Base-by-base conservation (phyloP, 2,113 vertebrate species). In the Paratilapia polleni region DNA sequence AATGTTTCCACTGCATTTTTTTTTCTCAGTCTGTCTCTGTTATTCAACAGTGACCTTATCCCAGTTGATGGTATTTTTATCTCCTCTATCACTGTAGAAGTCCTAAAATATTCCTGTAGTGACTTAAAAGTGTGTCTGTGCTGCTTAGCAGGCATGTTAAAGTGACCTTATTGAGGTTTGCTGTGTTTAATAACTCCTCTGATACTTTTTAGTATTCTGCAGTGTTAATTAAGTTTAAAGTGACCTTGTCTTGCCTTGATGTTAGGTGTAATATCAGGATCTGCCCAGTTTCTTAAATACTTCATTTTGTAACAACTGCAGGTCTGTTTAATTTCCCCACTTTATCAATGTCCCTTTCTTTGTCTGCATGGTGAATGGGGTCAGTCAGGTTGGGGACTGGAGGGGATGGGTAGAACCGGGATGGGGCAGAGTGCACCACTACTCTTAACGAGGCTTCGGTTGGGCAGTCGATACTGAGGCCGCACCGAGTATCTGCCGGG, bases 11-110 rank as follows among this genome's bases (percentile, higher is more conserved):
- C 24, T 38, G 47, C 31, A 2, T 36, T 56, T 52, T 9, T n/a
- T 64, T 31, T 10, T n/a, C 15, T 7, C 17, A 1, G 20, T 4
- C 36, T 54, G 63, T 62, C 31, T 84, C 73, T 64, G 78, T 62
- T 83, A 19, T 88, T 78, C 62, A 84, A 49, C 81, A 61, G 80
- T 91, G 88, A 91, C 91, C 88, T 91, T 90, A 82, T 89, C 90
- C 90, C 78, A 54, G 60, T 56, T 87, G 84, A 8, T 61, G 84
- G 41, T 90, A 85, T 93, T 92, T 91, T 89, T 91, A 87, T 88
- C 90, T 83, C 62, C 43, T 1, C 58, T 80, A 54, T 87, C 68
- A 12, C 76, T 60, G 86, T 63, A 75, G 84, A 56, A 86, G 60
- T 73, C 86, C 77, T 66, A 58, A 90, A 85, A 91, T 89, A 92